These are phyloP conservation scores for Microctenopoma lineatum DNA, from an alignment of 2,797 vertebrate genomes.

Conservation along the genomic window DNA sequence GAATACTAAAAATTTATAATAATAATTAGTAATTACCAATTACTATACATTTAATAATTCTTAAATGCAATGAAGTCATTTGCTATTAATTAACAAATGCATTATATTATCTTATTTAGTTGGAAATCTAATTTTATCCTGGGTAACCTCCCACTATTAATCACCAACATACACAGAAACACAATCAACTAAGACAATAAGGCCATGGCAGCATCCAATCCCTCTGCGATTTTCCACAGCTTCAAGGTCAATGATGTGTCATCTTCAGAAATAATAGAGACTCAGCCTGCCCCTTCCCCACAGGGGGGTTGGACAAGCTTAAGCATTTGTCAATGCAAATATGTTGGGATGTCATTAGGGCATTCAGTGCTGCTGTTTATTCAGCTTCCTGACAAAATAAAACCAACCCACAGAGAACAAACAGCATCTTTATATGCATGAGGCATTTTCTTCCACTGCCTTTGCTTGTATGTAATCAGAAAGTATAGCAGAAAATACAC, in stretches of 20 bases:
- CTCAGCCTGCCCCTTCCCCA: constrained; percentile 29
- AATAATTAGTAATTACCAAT: constrained; percentile 4
- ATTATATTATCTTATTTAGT: constrained; percentile 6
- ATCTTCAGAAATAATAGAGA: constrained; percentile 60
- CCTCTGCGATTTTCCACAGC: constrained; percentile 50
- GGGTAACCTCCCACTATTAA: not conserved
- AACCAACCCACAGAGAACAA: constrained; percentile 46
- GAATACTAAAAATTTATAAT: not conserved
- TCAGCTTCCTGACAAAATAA: constrained; percentile 21
- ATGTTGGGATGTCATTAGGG: constrained; percentile 40
- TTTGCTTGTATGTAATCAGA: constrained; percentile 3
- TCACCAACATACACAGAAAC: not conserved
- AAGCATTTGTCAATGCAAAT: constrained; percentile 64
- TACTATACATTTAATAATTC: not conserved
- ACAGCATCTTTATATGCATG: constrained; percentile 24
- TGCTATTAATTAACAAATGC: constrained; percentile 5
- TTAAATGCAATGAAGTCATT: constrained; percentile 15
- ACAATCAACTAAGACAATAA: constrained; percentile 47
- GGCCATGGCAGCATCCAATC: constrained; percentile 22
- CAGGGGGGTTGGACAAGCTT: constrained; percentile 43
- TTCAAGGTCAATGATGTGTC: constrained; percentile 69
- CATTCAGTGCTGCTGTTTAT: constrained; percentile 28
- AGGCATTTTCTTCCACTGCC: constrained; percentile 1
- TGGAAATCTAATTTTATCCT: not conserved
- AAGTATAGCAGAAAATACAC: not conserved